Base-by-base conservation (phyloP, 2,888 invertebrate species). In the Yponomeuta plumbellus region DNA sequence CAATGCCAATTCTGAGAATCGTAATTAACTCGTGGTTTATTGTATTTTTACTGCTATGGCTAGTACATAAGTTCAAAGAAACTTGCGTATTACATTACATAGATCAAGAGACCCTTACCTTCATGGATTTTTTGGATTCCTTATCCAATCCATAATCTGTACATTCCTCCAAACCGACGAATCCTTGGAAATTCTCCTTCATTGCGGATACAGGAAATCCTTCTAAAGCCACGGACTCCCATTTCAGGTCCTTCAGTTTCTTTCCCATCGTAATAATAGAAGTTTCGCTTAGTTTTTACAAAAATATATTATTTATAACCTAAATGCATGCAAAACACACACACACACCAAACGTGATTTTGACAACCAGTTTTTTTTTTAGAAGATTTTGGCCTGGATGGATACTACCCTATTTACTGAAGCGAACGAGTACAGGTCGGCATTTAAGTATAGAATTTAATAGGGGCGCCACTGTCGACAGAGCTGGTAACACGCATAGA, bases 81-180 rank as follows among this genome's bases (percentile, higher is more conserved):
- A 34, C 34, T 34, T 34, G 34, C 5, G 8, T 34, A 5, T 34
- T 34, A 26, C 26, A 34, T n/a, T n/a, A n/a, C n/a, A n/a, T n/a
- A 34, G 8, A 8, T 8, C 8, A 34, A 8, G 26, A 5, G 26
- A 5, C 34, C 22, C 71, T 71, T 80, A 84, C 91, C 86, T 83
- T 88, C 85, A 76, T 83, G 5, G 74, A 70, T 68, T 70, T 80
- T 77, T 71, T 93, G 65, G 64, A 76, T 58, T 83, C 83, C 73
- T 79, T 86, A 71, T 89, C 91, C 61, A 94, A 79, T 69, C 92
- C 92, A 77, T 96, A 96, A 71, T 94, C 93, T 4, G 92, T 92
- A 68, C 97, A 93, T 76, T 96, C 96, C 84, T 97, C 96, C 61
- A 97, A 92, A 0, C 95, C 96, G 52, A 96, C 92, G 69, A 97